Percentiles rank a stretch among this genome's conserved stretches.
Conservation (phyloP, 1,140 invertebrate species). For the Neodiprion virginianus region DNA sequence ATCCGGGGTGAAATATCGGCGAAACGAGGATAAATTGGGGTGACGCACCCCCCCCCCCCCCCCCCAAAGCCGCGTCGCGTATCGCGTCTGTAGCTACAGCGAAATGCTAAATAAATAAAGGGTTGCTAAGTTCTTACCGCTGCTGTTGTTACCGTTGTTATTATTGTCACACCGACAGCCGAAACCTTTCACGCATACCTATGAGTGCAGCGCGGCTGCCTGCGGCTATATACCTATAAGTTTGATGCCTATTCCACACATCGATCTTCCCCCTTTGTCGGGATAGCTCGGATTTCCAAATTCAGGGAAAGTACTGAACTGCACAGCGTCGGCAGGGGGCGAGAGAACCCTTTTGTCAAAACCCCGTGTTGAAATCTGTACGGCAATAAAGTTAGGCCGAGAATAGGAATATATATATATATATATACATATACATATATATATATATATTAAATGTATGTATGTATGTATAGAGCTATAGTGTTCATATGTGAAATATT, state of each 20-base stretch:
- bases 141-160: slow-evolving; percentile 21
- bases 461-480: neutral
- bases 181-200: too few species aligned
- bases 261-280: slow-evolving; percentile 23
- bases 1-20: too few species aligned
- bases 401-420: neutral
- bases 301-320: slow-evolving; percentile 17
- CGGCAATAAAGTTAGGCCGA: neutral
- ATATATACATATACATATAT: too few species aligned
- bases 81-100: slow-evolving; percentile 1
- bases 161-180: neutral
- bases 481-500: too few species aligned
- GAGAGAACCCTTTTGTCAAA: slow-evolving; percentile 20
- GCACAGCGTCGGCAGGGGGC: slow-evolving; percentile 12
- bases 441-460: too few species aligned
- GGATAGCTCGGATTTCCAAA: slow-evolving; percentile 25
- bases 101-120: slow-evolving; percentile 58
- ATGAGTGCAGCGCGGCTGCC: too few species aligned
- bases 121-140: slow-evolving; percentile 48
- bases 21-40: slow-evolving; percentile 41
- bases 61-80: slow-evolving; percentile 35
- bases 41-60: slow-evolving; percentile 35
- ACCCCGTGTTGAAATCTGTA: slow-evolving; percentile 10
- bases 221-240: too few species aligned
- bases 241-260: too few species aligned